Percentiles rank a stretch among this genome's conserved stretches.
phyloP scores from a whole-genome alignment of 2,888 invertebrate genomes.

The Bembecia ichneumoniformis region DNA sequence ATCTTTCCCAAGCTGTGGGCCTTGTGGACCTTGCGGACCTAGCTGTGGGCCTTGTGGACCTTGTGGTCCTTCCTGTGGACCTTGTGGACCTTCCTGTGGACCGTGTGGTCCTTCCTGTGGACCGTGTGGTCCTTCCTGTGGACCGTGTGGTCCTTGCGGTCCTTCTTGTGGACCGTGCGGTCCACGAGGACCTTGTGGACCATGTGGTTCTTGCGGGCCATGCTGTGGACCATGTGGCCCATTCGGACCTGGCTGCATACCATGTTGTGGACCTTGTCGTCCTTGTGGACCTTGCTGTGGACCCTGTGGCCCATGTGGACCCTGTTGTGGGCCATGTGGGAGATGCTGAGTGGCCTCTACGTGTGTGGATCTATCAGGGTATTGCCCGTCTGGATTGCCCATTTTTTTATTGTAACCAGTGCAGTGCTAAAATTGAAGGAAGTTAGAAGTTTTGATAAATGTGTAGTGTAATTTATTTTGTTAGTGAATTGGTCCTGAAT shows the following conservation, averaged over 20 bases:
- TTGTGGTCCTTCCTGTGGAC: not conserved
- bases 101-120: constrained; percentile 18
- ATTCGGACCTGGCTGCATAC: constrained; percentile 12
- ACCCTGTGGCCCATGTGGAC: constrained; percentile 10
- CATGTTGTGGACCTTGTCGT: constrained; percentile 10
- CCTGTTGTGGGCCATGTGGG: constrained; percentile 2
- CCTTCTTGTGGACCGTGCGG: constrained; percentile 16
- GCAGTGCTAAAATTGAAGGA: not conserved
- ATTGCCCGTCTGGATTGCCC: not conserved
- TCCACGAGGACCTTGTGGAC: constrained; percentile 7
- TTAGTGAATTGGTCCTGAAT: no score
- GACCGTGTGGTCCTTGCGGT: constrained; percentile 20
- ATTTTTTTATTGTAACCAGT: not conserved
- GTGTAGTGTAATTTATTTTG: not conserved
- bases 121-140: constrained; percentile 20
- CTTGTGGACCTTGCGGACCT: not conserved
- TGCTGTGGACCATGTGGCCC: constrained; percentile 15
- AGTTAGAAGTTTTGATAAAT: not conserved
- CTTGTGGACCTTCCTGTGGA: not conserved
- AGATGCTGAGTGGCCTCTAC: not conserved
- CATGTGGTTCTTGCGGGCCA: constrained; percentile 12
- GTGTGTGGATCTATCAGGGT: no score
- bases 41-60: not conserved
- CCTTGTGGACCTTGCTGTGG: constrained; percentile 15
- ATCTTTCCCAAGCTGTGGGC: constrained; percentile 13